Evolutionary conservation across 2,888 invertebrate species (phyloP), one percentile per base, ranked within the genome.

Genomic region (Ornithoptera priamus): DNA sequence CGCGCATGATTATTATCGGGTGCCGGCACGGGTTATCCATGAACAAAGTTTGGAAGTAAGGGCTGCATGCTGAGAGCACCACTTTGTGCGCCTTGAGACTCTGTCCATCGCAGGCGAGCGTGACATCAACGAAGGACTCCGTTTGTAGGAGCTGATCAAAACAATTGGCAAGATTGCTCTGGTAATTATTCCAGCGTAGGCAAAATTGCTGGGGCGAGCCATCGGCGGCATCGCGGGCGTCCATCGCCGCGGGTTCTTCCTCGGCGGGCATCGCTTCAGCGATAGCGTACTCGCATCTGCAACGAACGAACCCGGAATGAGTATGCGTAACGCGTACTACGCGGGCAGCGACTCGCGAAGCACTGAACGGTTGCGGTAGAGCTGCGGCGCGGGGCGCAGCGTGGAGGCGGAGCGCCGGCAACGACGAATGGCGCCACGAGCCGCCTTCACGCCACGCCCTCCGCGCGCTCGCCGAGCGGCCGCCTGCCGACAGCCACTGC

Each of bases 21-120:
- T 98, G 98, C 85, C 96, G 96, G 91, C 98, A 98, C 68, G 98
- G 98, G 85, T 98, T 98, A 83, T 98, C 97, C 90, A 96, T 96
- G 88, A 98, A 96, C 76, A 98, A 93, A 63, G 96, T 94, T 87
- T 97, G 97, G 92, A 98, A 98, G 90, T 98, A 98, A 53, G 98
- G 97, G 83, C 97, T 97, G 93, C 98, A 98, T 71, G 98, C 98
- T 65, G 97, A 97, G 71, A 98, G 92, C 65, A 98, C 97, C 95
- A 98, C 97, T 88, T 98, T 97, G 93, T 98, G 98, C 70, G 97
- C 97, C 86, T 97, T 97, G 79, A 98, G 95, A 76, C 96, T 96
- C 84, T 96, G 96, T 4, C 97, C 98, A 84, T 97, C 97, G 92
- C 97, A 97, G 70, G 97, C 97, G 72, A 98, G 93, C 46, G 98